These are phyloP conservation scores for Scomber colias DNA, from an alignment of 2,113 vertebrate species.

Conservation along the genomic window DNA sequence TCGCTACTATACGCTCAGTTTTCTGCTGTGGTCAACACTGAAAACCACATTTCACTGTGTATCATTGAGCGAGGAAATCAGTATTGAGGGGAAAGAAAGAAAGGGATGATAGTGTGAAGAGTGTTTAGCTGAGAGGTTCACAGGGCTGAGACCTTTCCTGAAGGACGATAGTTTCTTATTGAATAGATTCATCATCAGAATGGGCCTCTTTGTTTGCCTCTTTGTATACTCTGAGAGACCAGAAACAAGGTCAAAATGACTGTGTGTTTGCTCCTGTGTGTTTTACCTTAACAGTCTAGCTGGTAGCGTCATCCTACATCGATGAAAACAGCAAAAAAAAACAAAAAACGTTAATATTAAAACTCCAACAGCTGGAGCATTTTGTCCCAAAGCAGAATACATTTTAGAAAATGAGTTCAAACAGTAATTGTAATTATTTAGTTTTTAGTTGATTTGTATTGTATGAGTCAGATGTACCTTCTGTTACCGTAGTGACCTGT, in stretches of 20 bases:
- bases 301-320: not conserved
- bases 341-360: not conserved
- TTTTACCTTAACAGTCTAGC: not conserved
- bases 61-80: too few relatives aligned
- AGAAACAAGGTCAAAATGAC: not conserved
- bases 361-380: not conserved
- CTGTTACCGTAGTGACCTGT: not conserved
- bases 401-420: not conserved
- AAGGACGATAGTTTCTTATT: conserved; percentile 41
- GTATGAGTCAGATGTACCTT: not conserved
- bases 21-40: too few relatives aligned
- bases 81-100: not conserved
- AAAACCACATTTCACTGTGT: too few relatives aligned
- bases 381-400: not conserved
- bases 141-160: conserved; percentile 18
- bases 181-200: conserved; percentile 43
- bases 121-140: conserved; percentile 3
- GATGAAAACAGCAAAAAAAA: conserved; percentile 26
- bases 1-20: too few relatives aligned
- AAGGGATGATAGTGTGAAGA: not conserved
- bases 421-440: not conserved
- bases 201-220: conserved; percentile 25
- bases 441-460: too few relatives aligned
- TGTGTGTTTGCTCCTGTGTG: not conserved
- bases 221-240: not conserved